Conservation (phyloP, 2,888 invertebrate species). For the Diogma glabrata region DNA sequence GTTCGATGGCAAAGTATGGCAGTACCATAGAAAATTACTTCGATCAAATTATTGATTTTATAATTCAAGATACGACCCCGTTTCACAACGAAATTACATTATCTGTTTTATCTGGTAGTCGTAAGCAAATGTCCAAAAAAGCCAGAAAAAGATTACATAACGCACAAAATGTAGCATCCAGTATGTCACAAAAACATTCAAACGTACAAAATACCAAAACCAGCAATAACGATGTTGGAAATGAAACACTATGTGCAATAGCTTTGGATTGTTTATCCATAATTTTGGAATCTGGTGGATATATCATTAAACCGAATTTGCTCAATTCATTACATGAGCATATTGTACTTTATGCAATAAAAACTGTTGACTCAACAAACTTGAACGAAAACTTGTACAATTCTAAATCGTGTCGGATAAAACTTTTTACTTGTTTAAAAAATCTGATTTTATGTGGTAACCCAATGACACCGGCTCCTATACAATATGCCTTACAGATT, state of each 20-base stretch:
- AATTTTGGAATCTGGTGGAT: slow-evolving; percentile 16
- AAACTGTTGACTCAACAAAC: slow-evolving; percentile 2
- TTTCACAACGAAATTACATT: slow-evolving; percentile 24
- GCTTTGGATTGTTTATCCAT: slow-evolving; percentile 23
- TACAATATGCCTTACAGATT: slow-evolving; percentile 22
- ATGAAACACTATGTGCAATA: slow-evolving; percentile 21
- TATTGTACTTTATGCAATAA: slow-evolving; percentile 19
- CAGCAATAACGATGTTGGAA: slow-evolving; percentile 20
- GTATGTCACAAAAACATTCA: slow-evolving; percentile 23
- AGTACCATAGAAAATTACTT: slow-evolving; percentile 23
- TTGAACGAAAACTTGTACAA: slow-evolving; percentile 21
- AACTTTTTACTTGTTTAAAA: slow-evolving; percentile 21
- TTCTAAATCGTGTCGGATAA: slow-evolving; percentile 20
- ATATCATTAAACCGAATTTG: slow-evolving; percentile 12
- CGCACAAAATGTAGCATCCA: slow-evolving; percentile 26
- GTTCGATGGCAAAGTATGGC: slow-evolving; percentile 23
- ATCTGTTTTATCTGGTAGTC: slow-evolving; percentile 24
- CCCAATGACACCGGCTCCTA: slow-evolving; percentile 26
- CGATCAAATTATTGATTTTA: slow-evolving; percentile 23
- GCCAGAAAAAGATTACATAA: slow-evolving; percentile 27
- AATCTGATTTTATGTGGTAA: slow-evolving; percentile 21
- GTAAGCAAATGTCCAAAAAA: slow-evolving; percentile 29
- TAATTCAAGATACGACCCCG: slow-evolving; percentile 24
- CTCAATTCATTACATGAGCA: slow-evolving; percentile 21
- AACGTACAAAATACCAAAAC: slow-evolving; percentile 21